Conservation (phyloP, 92 coral and sea anemone genomes). For the Virgularia gustaviana region DNA sequence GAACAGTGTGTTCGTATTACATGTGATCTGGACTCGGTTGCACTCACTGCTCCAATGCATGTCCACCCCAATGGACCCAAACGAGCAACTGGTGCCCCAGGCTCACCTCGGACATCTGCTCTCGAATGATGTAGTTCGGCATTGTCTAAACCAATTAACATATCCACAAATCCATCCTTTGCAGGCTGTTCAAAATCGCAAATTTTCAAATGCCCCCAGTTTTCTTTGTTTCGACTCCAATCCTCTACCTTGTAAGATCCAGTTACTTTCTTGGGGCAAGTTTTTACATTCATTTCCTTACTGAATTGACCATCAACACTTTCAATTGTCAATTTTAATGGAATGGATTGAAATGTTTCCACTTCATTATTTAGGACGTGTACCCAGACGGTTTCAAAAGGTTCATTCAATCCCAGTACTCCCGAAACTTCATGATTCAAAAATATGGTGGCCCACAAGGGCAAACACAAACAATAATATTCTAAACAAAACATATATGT, state of each 20-base stretch:
- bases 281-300: slow-evolving; percentile 44
- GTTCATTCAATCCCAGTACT: slow-evolving; percentile 50
- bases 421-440: too few species aligned
- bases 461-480: too few species aligned
- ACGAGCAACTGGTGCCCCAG: slow-evolving; percentile 53
- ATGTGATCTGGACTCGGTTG: slow-evolving; percentile 20
- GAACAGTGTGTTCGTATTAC: slow-evolving; percentile 8
- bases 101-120: slow-evolving; percentile 48
- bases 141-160: slow-evolving; percentile 56
- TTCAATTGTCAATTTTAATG: slow-evolving; percentile 45
- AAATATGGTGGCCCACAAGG: not conserved
- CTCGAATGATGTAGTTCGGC: slow-evolving; percentile 54
- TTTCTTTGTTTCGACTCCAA: slow-evolving; percentile 45
- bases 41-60: slow-evolving; percentile 43
- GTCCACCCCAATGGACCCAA: slow-evolving; percentile 66
- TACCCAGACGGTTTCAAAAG: slow-evolving; percentile 56
- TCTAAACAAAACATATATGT: too few species aligned
- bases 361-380: slow-evolving; percentile 54
- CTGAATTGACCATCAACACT: slow-evolving; percentile 49
- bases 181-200: slow-evolving; percentile 61
- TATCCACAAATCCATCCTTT: slow-evolving; percentile 45
- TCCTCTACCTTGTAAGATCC: slow-evolving; percentile 57
- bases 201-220: slow-evolving; percentile 53
- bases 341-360: slow-evolving; percentile 59
- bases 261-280: slow-evolving; percentile 54